Evolutionary conservation across 2,113 vertebrate genomes (phyloP).

Genomic region (Empidonax alnorum): DNA sequence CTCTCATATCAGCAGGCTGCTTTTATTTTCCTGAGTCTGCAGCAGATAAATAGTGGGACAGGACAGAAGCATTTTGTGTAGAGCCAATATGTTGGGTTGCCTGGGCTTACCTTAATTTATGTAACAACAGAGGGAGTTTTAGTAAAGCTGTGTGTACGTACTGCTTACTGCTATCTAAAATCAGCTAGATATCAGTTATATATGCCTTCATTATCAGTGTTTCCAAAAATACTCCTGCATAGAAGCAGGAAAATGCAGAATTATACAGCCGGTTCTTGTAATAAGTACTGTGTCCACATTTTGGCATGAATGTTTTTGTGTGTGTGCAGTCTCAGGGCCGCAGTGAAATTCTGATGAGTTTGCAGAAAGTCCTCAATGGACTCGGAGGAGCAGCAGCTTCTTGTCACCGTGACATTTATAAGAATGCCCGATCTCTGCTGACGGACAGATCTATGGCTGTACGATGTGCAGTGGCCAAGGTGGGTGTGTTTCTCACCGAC

Average conservation of each 20-base stretch:
- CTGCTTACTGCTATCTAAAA: background rate
- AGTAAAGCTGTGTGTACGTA: background rate
- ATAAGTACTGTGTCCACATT: background rate
- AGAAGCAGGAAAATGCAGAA: background rate
- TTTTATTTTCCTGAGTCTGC: background rate
- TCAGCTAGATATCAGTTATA: accelerated
- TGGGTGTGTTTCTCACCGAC: conserved; percentile 54
- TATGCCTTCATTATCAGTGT: background rate
- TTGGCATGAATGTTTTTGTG: background rate
- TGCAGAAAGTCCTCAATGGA: conserved; percentile 93
- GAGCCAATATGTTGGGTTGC: background rate
- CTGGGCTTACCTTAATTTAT: background rate
- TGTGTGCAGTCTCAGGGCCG: conserved; percentile 90
- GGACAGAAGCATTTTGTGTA: background rate
- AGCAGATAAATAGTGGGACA: background rate
- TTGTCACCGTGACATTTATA: conserved; percentile 96
- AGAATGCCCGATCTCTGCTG: conserved; percentile 92
- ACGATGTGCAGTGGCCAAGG: conserved; percentile 93
- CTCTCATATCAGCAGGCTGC: background rate
- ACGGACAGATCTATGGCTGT: conserved; percentile 98
- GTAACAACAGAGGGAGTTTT: background rate
- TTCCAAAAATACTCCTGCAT: background rate
- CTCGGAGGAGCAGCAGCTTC: conserved; percentile 96
- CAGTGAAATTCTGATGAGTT: conserved; percentile 95
- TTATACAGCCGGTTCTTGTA: background rate